Percentiles rank a stretch among this genome's conserved stretches.
Evolutionary conservation across 2,797 vertebrate genomes (phyloP).

Genomic region (Leucoraja ocellata): DNA sequence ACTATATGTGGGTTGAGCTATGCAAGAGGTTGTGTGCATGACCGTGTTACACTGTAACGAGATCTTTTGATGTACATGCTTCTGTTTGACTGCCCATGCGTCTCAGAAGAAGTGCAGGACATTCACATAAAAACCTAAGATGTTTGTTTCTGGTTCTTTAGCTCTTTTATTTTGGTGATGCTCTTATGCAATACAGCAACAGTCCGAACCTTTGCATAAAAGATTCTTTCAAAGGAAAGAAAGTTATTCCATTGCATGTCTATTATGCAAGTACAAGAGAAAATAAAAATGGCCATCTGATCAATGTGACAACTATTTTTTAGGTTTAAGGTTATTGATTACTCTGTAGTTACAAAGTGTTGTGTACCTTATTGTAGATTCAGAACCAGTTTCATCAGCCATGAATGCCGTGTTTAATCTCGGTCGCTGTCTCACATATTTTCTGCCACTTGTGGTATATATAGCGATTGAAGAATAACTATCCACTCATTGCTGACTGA

Average conservation of each 20-base stretch:
- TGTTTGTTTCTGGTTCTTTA: conserved; percentile 55
- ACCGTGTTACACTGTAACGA: conserved; percentile 44
- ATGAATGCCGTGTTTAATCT: conserved; percentile 58
- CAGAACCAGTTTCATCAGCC: conserved; percentile 61
- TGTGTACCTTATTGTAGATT: conserved; percentile 67
- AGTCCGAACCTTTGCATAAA: conserved; percentile 75
- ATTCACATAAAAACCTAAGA: conserved; percentile 52
- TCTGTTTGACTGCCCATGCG: conserved; percentile 44
- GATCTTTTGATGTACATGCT: conserved; percentile 42
- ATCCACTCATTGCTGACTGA: conserved; percentile 63
- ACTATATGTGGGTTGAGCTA: conserved; percentile 76
- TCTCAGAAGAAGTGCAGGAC: conserved; percentile 59
- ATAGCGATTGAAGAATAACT: conserved; percentile 56
- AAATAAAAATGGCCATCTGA: conserved; percentile 59
- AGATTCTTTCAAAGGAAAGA: conserved; percentile 51
- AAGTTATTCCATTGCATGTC: conserved; percentile 80
- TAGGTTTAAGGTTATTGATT: conserved; percentile 60
- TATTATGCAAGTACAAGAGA: conserved; percentile 79
- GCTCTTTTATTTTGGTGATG: conserved; percentile 65
- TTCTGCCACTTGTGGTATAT: conserved; percentile 57
- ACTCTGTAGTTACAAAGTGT: conserved; percentile 70
- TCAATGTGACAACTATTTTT: conserved; percentile 60
- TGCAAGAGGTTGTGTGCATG: conserved; percentile 67
- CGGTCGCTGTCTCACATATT: conserved; percentile 56
- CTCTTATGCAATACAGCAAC: conserved; percentile 72